Conservation (phyloP, 2,797 vertebrate species). For the Podargus strigoides region DNA sequence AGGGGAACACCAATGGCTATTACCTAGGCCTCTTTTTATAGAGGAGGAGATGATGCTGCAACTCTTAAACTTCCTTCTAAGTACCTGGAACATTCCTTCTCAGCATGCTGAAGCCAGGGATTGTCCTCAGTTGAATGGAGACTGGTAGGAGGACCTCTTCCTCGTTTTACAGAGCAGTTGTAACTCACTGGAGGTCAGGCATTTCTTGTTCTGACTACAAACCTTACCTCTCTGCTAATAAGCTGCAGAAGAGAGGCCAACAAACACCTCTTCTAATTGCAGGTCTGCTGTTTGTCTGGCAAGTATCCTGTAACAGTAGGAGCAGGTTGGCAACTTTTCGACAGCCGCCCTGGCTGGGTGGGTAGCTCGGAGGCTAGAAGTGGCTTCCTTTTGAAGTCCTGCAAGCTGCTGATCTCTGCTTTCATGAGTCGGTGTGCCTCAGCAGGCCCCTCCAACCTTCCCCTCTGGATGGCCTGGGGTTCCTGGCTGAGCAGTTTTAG, state of each 20-base stretch:
- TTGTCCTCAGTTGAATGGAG: background rate
- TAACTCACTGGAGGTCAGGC: background rate
- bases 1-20: background rate
- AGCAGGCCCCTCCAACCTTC: background rate
- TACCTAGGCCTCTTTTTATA: background rate
- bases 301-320: slow-evolving; percentile 23
- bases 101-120: background rate
- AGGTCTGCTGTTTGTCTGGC: slow-evolving; percentile 29
- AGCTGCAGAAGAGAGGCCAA: slow-evolving; percentile 14
- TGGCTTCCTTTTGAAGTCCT: slow-evolving; percentile 54
- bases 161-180: background rate
- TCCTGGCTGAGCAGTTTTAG: background rate
- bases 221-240: background rate
- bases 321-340: slow-evolving; percentile 11
- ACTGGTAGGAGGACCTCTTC: background rate
- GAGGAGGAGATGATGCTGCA: background rate
- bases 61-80: background rate
- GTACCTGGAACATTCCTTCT: background rate
- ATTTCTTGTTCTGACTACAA: background rate
- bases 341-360: background rate
- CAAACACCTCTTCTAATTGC: slow-evolving; percentile 12
- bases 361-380: background rate
- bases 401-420: slow-evolving; percentile 29
- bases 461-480: background rate
- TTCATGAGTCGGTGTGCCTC: background rate